A percentile compares a stretch with the other conserved stretches of the same genome.
phyloP scores from a whole-genome alignment of 2,888 invertebrate genomes.

The Cerceris rybyensis region DNA sequence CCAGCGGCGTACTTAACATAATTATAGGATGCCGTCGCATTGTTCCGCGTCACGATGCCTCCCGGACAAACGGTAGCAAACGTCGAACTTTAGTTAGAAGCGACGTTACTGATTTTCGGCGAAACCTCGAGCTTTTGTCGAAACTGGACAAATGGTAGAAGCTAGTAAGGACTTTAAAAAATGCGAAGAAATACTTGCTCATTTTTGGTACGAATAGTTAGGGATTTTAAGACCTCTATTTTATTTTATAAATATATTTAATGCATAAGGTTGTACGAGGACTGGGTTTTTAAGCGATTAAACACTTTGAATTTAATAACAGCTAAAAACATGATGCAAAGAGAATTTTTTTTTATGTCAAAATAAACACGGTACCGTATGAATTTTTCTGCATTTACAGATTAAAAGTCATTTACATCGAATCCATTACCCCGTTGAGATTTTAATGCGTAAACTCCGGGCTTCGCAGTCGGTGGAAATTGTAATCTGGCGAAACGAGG shows the following conservation, averaged over 20 bases:
- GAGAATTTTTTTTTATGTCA: too few relatives aligned
- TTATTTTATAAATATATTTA: too few relatives aligned
- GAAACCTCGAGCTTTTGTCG: slow-evolving; percentile 5
- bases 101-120: slow-evolving; percentile 36
- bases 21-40: slow-evolving; percentile 69
- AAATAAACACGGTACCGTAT: too few relatives aligned
- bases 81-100: slow-evolving; percentile 54
- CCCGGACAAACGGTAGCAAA: slow-evolving; percentile 56
- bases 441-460: neutral
- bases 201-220: too few relatives aligned
- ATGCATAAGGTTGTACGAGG: too few relatives aligned
- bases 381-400: too few relatives aligned
- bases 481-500: neutral
- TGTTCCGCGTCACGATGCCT: slow-evolving; percentile 59
- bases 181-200: too few relatives aligned
- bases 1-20: slow-evolving; percentile 76
- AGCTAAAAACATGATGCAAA: too few relatives aligned
- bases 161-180: neutral
- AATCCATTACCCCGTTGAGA: neutral
- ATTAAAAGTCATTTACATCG: too few relatives aligned
- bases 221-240: too few relatives aligned
- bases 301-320: too few relatives aligned
- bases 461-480: neutral
- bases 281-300: too few relatives aligned
- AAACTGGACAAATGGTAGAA: slow-evolving; percentile 14